Base-by-base conservation (phyloP, 2,888 invertebrate genomes). In the Branchellion lobata region DNA sequence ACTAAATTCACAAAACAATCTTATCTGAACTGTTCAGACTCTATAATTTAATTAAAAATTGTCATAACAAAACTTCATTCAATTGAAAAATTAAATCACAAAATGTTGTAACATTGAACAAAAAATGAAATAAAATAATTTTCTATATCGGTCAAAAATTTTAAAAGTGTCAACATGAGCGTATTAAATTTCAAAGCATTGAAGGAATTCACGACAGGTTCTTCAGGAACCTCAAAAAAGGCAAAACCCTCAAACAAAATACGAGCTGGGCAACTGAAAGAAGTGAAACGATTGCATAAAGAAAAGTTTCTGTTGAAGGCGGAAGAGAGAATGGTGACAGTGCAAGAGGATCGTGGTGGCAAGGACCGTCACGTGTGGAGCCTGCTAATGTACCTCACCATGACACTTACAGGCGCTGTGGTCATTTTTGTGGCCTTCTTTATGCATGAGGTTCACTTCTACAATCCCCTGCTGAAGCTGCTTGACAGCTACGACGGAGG, bases 401-500 rank as follows among this genome's bases (percentile, higher is more conserved):
- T 57, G n/a, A n/a, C 61, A 3, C 3, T n/a, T 5, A 57, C 61
- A 18, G 24, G 21, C 61, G 24, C 14, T n/a, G 5, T n/a, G 3
- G 24, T n/a, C 61, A 24, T 24, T n/a, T 3, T n/a, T n/a, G 5
- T 24, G 3, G 24, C 61, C 21, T 57, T 57, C 61, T 5, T 57
- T 5, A 57, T n/a, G n/a, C 24, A 57, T n/a, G n/a, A 57, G 29
- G 51, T 40, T 21, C 14, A 51, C 24, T 61, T n/a, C 21, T 61
- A 65, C 29, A 33, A 24, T 24, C 34, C 57, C 8, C 57, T n/a
- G 27, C 34, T 77, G 27, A 3, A 5, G 24, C 40, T 77, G 21
- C 34, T 77, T 1, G 77, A 77, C 65, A 61, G 34, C 40, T 77
- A 77, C 36, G 77, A 77, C 36, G 33, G 29, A 21, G 77, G 77